Evolutionary conservation across 2,797 vertebrate species (phyloP), one percentile per base, ranked within the genome.

Genomic region (Mormyrops attenuatus): DNA sequence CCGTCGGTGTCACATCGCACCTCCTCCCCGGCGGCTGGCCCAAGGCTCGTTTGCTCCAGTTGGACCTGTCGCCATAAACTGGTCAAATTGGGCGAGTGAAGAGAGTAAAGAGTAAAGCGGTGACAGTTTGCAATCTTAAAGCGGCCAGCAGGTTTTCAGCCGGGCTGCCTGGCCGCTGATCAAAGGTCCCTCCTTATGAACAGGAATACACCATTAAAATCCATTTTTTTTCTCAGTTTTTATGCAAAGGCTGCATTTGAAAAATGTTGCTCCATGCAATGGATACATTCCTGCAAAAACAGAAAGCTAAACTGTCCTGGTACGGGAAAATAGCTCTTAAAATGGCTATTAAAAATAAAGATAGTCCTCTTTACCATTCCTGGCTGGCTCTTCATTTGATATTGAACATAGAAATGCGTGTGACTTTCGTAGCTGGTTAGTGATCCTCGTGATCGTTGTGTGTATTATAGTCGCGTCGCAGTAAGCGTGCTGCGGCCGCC

Each of bases 401-500:
- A 90, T 84, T 22, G 66, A n/a, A 6, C 8, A 30, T 34, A 49
- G 53, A n/a, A n/a, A 82, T 20, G 89, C 91, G 91, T 91, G 88
- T 44, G 26, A 17, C 17, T 41, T 41, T 44, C 2, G 34, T 44
- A 20, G 8, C 90, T 60, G 90, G 91, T 92, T 95, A 94, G 95
- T 94, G 92, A 93, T 92, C 92, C 92, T 34, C 26, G 63, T 8
- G 63, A 34, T 34, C 9, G 11, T 13, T 69, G 9, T 34, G 3
- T 69, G 63, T 66, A 66, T 69, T 69, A 34, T 34, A 34, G 63
- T 5, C 9, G 63, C 95, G 94, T 95, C 96, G 95, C 96, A 97
- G 96, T 95, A 95, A 97, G 95, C 96, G 95, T 97, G 96, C 97
- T 94, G 96, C 90, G 85, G 94, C 93, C 88, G 87, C 90, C 93